Evolutionary conservation across 2,797 vertebrate species (phyloP).

Genomic region (Podargus strigoides): DNA sequence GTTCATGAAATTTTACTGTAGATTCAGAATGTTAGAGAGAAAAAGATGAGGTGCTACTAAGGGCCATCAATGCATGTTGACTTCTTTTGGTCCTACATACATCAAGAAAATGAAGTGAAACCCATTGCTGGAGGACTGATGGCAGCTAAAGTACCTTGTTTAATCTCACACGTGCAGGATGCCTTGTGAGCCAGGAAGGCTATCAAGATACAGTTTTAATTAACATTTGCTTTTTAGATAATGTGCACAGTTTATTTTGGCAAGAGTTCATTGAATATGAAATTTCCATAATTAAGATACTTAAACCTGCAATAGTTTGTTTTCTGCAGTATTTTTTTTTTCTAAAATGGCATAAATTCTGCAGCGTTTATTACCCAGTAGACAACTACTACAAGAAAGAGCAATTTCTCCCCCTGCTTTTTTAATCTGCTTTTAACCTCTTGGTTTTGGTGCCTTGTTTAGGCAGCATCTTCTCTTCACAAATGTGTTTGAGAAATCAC

Average conservation of each 20-base stretch:
- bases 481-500: not conserved
- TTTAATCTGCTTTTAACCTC: not conserved
- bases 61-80: slow-evolving; percentile 25
- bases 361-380: slow-evolving; percentile 53
- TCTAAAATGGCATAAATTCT: slow-evolving; percentile 60
- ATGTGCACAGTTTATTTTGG: slow-evolving; percentile 75
- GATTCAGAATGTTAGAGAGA: slow-evolving; percentile 24
- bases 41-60: slow-evolving; percentile 47
- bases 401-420: slow-evolving; percentile 27
- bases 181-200: slow-evolving; percentile 61
- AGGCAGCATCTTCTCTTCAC: not conserved
- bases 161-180: slow-evolving; percentile 64
- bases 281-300: slow-evolving; percentile 76
- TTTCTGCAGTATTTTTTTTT: slow-evolving; percentile 60
- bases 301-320: slow-evolving; percentile 72
- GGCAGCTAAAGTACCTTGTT: slow-evolving; percentile 60
- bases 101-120: slow-evolving; percentile 63
- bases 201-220: slow-evolving; percentile 77
- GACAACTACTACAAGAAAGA: slow-evolving; percentile 53
- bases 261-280: slow-evolving; percentile 72
- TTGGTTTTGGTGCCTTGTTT: not conserved
- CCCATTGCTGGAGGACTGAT: slow-evolving; percentile 49
- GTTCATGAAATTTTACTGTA: slow-evolving; percentile 35
- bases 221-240: slow-evolving; percentile 77
- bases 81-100: slow-evolving; percentile 57